phyloP scores from a whole-genome alignment of 2,888 invertebrate species.

The Nebria brevicollis region DNA sequence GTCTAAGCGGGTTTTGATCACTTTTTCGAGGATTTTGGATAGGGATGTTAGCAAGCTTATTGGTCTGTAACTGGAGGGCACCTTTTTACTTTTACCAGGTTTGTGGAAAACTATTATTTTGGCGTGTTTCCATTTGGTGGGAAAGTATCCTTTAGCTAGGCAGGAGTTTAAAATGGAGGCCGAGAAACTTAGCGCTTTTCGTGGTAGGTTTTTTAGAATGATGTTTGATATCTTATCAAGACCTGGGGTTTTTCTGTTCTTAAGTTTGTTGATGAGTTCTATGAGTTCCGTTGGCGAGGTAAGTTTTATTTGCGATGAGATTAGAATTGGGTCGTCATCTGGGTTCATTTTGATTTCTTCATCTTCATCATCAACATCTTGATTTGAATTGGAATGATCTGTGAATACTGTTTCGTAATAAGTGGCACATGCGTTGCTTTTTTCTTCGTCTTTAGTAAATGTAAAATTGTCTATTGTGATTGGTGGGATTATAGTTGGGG shows the following conservation, averaged over 20 bases:
- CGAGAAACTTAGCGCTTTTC: too few species aligned
- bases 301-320: too few species aligned
- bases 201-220: too few species aligned
- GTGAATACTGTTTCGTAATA: neutral
- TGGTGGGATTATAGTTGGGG: too few species aligned
- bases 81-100: neutral
- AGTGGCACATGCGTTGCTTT: too few species aligned
- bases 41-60: neutral
- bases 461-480: too few species aligned
- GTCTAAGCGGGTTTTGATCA: neutral
- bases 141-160: conserved; percentile 12
- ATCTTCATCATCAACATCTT: neutral
- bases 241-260: conserved; percentile 43
- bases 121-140: conserved; percentile 47
- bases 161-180: conserved; percentile 6
- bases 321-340: too few species aligned
- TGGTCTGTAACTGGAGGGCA: neutral
- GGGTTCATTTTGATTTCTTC: too few species aligned
- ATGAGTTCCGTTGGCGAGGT: conserved; percentile 10
- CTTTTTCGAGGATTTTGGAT: conserved; percentile 3
- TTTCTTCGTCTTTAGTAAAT: too few species aligned
- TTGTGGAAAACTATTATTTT: neutral
- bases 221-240: too few species aligned
- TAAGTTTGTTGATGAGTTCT: conserved; percentile 11
- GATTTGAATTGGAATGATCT: conserved; percentile 16